A percentile compares a stretch with the other conserved stretches of the same genome.
Conservation (phyloP, 2,113 vertebrate genomes). For the Atractosteus spatula region DNA sequence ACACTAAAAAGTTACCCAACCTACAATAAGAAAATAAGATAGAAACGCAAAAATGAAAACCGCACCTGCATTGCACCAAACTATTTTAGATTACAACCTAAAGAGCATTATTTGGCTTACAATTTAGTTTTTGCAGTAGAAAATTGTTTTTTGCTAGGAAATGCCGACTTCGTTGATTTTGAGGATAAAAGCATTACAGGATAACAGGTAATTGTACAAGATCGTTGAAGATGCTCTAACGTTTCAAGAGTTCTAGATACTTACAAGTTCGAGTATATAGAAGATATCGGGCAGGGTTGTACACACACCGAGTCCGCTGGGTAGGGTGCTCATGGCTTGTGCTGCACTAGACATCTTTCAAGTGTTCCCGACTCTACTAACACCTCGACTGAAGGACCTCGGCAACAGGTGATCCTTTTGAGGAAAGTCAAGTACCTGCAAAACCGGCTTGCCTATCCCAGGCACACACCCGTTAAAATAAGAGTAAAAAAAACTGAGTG, state of each 20-base stretch:
- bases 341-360: constrained; percentile 52
- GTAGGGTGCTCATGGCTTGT: constrained; percentile 46
- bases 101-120: not conserved
- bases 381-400: constrained; percentile 5
- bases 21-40: too few relatives aligned
- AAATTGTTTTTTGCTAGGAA: not conserved
- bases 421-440: constrained; percentile 15
- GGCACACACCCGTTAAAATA: constrained; percentile 30
- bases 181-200: not conserved
- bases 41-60: too few relatives aligned
- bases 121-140: not conserved
- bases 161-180: not conserved
- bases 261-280: constrained; percentile 67
- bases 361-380: not conserved
- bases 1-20: too few relatives aligned
- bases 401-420: constrained; percentile 14
- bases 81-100: too few relatives aligned
- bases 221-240: too few relatives aligned
- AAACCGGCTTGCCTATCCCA: constrained; percentile 18
- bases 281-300: constrained; percentile 60
- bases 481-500: not conserved
- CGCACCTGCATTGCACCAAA: too few relatives aligned
- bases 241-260: constrained; percentile 16
- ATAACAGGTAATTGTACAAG: too few relatives aligned
- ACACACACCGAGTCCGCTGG: constrained; percentile 52